Evolutionary conservation across 1,140 invertebrate genomes (phyloP).

Genomic region (Holotrichia oblita): DNA sequence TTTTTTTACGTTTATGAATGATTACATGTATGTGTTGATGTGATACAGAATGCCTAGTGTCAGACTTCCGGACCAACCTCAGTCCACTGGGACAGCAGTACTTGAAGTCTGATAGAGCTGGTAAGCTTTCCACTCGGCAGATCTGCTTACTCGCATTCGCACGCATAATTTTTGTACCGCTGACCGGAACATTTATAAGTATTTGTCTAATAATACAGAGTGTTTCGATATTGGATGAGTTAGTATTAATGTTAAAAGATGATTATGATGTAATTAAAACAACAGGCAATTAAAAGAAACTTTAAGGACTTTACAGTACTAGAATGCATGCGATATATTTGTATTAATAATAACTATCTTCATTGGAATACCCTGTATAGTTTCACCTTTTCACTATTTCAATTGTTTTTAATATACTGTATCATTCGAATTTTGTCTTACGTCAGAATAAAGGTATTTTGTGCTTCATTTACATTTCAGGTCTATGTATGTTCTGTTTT

Average conservation of each 20-base stretch:
- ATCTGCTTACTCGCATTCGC: conserved; percentile 36
- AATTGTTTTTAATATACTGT: neutral
- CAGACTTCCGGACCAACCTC: conserved; percentile 71
- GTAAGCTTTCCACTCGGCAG: conserved; percentile 66
- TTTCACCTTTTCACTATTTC: neutral
- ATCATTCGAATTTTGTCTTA: neutral
- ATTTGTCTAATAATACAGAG: neutral
- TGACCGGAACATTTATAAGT: conserved; percentile 35
- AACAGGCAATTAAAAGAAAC: too few species aligned
- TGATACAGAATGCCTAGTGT: conserved; percentile 67
- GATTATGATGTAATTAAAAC: too few species aligned
- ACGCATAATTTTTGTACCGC: conserved; percentile 36
- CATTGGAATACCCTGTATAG: neutral
- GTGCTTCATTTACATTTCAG: neutral
- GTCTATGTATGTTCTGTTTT: neutral
- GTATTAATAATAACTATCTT: neutral
- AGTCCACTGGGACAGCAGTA: conserved; percentile 80
- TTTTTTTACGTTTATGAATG: neutral
- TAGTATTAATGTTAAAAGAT: neutral
- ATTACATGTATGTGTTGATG: conserved; percentile 41
- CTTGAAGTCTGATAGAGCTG: conserved; percentile 81
- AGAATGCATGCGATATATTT: too few species aligned
- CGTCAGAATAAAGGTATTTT: neutral
- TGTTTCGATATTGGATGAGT: conserved; percentile 13
- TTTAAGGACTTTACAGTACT: too few species aligned